These are phyloP conservation scores for Bradynema listronoti DNA, from an alignment of 1,140 invertebrate species.

Conservation along the genomic window DNA sequence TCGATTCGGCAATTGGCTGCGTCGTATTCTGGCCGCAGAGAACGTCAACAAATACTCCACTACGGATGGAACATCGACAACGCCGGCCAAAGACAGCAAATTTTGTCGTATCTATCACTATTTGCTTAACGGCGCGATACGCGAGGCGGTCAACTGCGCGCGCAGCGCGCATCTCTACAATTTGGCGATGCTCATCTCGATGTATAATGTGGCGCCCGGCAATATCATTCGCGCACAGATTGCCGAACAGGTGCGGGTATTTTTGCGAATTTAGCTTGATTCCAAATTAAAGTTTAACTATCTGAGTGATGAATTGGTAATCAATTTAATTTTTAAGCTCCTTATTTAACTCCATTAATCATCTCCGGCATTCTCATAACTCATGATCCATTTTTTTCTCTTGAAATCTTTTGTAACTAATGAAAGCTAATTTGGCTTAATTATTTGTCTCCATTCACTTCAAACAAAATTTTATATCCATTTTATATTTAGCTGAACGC, in stretches of 20 bases:
- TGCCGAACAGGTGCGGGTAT: neutral
- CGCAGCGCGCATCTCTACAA: constrained; percentile 5
- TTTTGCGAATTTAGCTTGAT: neutral
- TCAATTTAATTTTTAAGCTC: neutral
- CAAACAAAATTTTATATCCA: neutral
- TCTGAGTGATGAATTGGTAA: neutral
- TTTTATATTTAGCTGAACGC: neutral
- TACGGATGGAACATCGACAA: neutral
- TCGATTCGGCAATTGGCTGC: neutral
- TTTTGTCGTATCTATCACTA: neutral
- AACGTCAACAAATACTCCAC: too few relatives aligned
- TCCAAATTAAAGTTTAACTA: neutral
- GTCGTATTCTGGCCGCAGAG: too few relatives aligned
- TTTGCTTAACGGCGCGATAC: neutral
- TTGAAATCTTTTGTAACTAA: too few relatives aligned
- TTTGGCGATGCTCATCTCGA: constrained; percentile 3
- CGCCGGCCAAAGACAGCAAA: neutral
- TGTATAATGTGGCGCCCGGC: too few relatives aligned
- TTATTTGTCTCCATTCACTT: neutral
- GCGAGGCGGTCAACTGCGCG: neutral
- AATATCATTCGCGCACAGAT: too few relatives aligned
- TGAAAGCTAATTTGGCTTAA: too few relatives aligned
- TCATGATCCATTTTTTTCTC: neutral
- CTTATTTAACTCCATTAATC: neutral
- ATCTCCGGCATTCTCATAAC: neutral